phyloP scores from a whole-genome alignment of 1,140 invertebrate species.

The Halesus radiatus region DNA sequence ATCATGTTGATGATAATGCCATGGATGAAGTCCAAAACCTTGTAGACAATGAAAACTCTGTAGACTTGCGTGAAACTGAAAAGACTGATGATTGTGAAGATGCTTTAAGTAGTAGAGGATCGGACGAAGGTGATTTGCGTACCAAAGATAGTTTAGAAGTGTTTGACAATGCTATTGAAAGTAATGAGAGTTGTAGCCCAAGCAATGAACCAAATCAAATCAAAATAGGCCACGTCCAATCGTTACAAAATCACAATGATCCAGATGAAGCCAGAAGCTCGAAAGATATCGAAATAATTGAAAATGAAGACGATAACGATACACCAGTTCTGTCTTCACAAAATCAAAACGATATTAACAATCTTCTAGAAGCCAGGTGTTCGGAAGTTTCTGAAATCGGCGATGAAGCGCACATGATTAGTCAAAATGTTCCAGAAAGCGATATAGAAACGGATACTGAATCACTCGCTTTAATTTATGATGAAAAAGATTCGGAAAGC shows the following conservation, averaged over 20 bases:
- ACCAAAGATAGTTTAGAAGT: background rate
- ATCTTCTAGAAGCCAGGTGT: too few species aligned
- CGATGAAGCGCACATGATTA: too few species aligned
- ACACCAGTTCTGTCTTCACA: too few species aligned
- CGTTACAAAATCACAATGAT: background rate
- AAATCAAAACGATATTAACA: too few species aligned
- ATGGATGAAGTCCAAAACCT: background rate
- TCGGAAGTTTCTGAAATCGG: too few species aligned
- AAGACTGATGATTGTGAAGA: background rate
- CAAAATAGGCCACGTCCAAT: background rate
- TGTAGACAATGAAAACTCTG: background rate
- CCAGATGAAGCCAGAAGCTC: background rate
- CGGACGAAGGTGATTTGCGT: background rate
- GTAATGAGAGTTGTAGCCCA: background rate
- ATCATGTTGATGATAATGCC: constrained; percentile 14
- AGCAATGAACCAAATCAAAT: background rate
- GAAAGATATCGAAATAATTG: background rate
- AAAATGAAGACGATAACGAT: background rate
- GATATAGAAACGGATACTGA: too few species aligned
- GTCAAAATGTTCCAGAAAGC: too few species aligned
- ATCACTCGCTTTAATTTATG: too few species aligned
- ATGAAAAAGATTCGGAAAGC: too few species aligned
- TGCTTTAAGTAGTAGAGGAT: background rate
- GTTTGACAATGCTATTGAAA: background rate
- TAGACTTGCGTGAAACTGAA: too few species aligned